Conservation (phyloP, 1,140 invertebrate species). For the Periplaneta americana region DNA sequence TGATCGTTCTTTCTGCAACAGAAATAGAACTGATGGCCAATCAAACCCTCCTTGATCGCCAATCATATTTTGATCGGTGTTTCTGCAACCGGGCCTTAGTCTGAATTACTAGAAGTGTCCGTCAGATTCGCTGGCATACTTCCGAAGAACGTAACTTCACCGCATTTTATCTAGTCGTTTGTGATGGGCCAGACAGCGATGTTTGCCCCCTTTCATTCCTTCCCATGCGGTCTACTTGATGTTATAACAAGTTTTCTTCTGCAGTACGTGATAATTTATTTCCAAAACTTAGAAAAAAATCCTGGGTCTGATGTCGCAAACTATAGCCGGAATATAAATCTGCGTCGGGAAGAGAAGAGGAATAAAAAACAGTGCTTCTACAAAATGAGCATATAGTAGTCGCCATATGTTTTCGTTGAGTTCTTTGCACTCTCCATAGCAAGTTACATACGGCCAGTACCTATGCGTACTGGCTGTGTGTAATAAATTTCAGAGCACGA, state of each 20-base stretch:
- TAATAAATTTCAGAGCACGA: not conserved
- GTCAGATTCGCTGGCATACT: too few relatives aligned
- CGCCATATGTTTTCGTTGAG: not conserved
- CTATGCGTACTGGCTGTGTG: not conserved
- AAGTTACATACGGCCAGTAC: not conserved
- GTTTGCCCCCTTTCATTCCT: too few relatives aligned
- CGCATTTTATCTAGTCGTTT: too few relatives aligned
- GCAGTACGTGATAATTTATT: not conserved
- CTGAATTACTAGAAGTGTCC: too few relatives aligned
- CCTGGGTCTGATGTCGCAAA: not conserved
- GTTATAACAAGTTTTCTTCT: not conserved
- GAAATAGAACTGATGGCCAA: too few relatives aligned
- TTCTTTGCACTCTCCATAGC: not conserved
- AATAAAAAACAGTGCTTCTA: not conserved
- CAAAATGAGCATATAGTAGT: not conserved
- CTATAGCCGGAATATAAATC: not conserved
- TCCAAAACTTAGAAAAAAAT: not conserved
- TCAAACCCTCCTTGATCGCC: too few relatives aligned
- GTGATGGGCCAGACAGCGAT: too few relatives aligned
- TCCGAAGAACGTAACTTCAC: too few relatives aligned
- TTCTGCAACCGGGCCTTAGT: too few relatives aligned
- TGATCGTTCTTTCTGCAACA: too few relatives aligned
- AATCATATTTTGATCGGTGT: too few relatives aligned
- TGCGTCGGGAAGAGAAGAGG: not conserved
- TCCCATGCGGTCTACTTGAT: not conserved